A percentile compares a stretch with the other conserved stretches of the same genome.
These are phyloP conservation scores for Actinia tenebrosa DNA, from an alignment of 64 coral and sea anemone species.

Conservation along the genomic window DNA sequence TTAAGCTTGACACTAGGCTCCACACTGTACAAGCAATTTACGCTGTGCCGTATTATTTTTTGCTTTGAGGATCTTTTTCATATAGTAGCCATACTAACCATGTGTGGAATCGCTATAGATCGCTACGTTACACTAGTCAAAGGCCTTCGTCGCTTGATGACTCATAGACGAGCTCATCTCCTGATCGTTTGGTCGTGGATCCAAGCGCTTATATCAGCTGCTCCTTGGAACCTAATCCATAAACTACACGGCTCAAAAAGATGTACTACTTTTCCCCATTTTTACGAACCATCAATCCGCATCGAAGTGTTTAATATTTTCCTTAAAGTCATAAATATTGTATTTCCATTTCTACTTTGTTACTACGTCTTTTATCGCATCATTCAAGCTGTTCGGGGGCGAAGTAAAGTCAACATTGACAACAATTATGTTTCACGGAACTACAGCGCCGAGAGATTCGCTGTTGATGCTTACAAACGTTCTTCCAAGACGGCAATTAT, in stretches of 20 bases:
- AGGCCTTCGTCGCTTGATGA: constrained; percentile 65
- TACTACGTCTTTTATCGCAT: constrained; percentile 80
- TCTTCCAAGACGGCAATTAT: constrained; percentile 85
- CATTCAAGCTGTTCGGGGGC: constrained; percentile 55
- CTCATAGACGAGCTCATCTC: constrained; percentile 29
- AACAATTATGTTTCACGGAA: constrained; percentile 85
- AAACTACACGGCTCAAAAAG: neutral
- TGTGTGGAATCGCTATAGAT: constrained; percentile 87
- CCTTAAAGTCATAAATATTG: constrained; percentile 28
- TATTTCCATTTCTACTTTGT: constrained; percentile 54
- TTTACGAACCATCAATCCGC: constrained; percentile 51
- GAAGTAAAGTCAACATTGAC: constrained; percentile 63
- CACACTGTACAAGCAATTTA: constrained; percentile 22
- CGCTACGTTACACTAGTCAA: constrained; percentile 73
- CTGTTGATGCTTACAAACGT: constrained; percentile 78
- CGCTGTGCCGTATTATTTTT: constrained; percentile 54
- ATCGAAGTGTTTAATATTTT: constrained; percentile 37
- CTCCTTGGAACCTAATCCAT: constrained; percentile 40
- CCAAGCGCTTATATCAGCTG: constrained; percentile 48
- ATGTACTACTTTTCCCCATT: constrained; percentile 47
- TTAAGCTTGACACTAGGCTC: neutral
- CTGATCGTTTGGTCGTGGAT: constrained; percentile 63
- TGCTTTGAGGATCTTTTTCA: constrained; percentile 68
- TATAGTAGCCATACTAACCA: constrained; percentile 64
- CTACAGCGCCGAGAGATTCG: constrained; percentile 78